Evolutionary conservation across 1,140 invertebrate species (phyloP).

Genomic region (Goniozus legneri): DNA sequence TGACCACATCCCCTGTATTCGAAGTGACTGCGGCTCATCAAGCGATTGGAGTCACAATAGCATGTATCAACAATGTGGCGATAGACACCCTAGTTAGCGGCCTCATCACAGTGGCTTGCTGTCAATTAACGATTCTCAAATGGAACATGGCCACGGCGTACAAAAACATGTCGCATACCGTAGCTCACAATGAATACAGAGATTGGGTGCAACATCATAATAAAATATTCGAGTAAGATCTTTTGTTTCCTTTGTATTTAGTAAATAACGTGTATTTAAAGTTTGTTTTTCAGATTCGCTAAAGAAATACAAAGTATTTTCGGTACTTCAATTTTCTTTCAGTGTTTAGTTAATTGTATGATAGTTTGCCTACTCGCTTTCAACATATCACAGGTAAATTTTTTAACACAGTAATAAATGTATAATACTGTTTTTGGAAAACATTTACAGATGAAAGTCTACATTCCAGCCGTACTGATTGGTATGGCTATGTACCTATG

Average conservation of each 20-base stretch:
- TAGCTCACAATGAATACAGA: conserved; percentile 18
- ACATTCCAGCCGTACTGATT: conserved; percentile 43
- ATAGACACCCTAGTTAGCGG: conserved; percentile 51
- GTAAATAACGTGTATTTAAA: no score
- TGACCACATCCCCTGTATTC: conserved; percentile 47
- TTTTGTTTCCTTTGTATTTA: no score
- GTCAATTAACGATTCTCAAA: conserved; percentile 35
- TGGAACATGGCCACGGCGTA: conserved; percentile 19
- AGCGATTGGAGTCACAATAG: conserved; percentile 39
- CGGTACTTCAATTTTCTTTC: conserved; percentile 47
- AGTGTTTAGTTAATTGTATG: conserved; percentile 53
- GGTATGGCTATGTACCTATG: conserved; percentile 51
- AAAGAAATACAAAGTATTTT: conserved; percentile 39
- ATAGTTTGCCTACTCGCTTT: conserved; percentile 57
- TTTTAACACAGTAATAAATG: neutral
- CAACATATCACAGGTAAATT: conserved; percentile 48
- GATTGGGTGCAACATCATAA: conserved; percentile 22
- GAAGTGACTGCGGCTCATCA: conserved; percentile 53
- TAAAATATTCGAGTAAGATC: conserved; percentile 27
- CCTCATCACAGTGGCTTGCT: conserved; percentile 50
- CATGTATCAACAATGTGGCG: conserved; percentile 50
- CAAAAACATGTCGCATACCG: neutral
- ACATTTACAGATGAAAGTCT: conserved; percentile 25
- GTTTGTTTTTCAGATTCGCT: conserved; percentile 25
- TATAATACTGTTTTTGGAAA: neutral